These are phyloP conservation scores for Drosophila koepferae DNA, from an alignment of 2,888 invertebrate species.

Conservation along the genomic window DNA sequence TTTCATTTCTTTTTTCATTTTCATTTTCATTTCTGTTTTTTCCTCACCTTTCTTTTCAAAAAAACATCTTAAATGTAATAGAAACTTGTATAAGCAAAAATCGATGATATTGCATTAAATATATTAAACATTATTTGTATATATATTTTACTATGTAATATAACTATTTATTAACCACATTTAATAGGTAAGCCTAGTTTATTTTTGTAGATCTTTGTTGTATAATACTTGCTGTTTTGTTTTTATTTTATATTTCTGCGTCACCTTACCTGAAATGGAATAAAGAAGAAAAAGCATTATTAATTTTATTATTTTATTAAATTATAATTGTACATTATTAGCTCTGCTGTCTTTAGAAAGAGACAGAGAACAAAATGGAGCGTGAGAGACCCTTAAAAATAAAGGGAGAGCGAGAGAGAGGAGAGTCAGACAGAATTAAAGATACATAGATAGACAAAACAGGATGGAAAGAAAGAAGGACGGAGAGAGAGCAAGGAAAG, in stretches of 20 bases:
- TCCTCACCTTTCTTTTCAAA: background rate
- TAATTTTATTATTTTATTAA: background rate
- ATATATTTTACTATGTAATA: background rate
- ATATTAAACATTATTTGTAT: background rate
- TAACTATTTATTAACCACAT: background rate
- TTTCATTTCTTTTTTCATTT: background rate
- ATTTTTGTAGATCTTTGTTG: background rate
- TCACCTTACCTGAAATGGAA: slow-evolving; percentile 42
- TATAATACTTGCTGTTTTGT: slow-evolving; percentile 21
- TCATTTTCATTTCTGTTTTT: background rate
- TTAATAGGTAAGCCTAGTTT: background rate
- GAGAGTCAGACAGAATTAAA: too few relatives aligned
- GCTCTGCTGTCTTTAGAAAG: too few relatives aligned
- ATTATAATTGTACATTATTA: background rate
- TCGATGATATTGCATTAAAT: background rate
- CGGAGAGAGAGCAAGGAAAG: too few relatives aligned
- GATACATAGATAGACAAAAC: too few relatives aligned
- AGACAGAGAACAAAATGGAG: too few relatives aligned
- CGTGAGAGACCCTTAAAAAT: too few relatives aligned
- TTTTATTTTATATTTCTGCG: background rate
- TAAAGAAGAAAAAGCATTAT: background rate
- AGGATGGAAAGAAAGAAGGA: too few relatives aligned
- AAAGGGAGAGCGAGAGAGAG: too few relatives aligned
- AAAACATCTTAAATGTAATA: background rate
- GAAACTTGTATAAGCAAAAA: background rate